Evolutionary conservation across 2,797 vertebrate species (phyloP).

Genomic region (Epinephelus malabaricus): DNA sequence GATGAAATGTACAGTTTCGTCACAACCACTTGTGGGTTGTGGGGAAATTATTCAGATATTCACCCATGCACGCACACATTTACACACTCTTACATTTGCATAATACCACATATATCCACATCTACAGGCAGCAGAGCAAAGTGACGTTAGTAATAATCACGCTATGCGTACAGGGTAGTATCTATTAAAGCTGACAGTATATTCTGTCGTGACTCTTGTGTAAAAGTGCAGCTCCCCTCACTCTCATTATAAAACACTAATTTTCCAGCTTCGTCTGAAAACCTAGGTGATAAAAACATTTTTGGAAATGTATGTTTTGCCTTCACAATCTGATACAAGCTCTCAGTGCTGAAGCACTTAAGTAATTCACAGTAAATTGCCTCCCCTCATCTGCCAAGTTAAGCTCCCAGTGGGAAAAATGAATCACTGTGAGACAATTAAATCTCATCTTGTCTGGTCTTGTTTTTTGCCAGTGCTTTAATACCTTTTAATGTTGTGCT

Average conservation of each 20-base stretch:
- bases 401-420: conserved; percentile 51
- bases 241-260: neutral
- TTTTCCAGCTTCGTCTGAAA: neutral
- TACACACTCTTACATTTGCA: conserved; percentile 16
- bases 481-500: conserved; percentile 58
- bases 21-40: conserved; percentile 5
- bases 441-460: conserved; percentile 62
- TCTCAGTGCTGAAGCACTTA: conserved; percentile 6
- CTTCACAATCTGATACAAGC: conserved; percentile 38
- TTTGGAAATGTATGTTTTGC: conserved; percentile 34
- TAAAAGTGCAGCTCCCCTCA: neutral
- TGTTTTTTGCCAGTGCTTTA: conserved; percentile 57
- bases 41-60: conserved; percentile 38
- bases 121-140: neutral
- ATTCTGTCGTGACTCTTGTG: neutral
- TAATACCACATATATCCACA: conserved; percentile 25
- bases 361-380: conserved; percentile 60
- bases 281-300: neutral
- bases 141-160: conserved; percentile 16
- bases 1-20: conserved; percentile 23
- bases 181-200: neutral
- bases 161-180: neutral
- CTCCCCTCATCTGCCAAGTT: conserved; percentile 50
- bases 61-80: neutral
- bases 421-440: conserved; percentile 53